phyloP scores from a whole-genome alignment of 2,797 vertebrate species.

The Hemitrygon akajei region DNA sequence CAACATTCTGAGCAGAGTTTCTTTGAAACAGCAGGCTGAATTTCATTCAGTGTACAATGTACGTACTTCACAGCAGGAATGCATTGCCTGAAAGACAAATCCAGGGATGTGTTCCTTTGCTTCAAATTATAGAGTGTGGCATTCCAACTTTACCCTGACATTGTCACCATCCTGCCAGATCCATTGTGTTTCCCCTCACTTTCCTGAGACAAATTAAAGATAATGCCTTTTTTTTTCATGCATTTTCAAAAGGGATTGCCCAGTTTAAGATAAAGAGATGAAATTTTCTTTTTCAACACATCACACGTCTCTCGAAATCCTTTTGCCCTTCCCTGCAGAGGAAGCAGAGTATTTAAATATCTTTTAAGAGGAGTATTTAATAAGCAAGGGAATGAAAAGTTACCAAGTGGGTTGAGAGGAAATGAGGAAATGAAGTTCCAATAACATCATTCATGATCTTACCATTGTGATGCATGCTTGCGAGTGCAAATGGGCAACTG shows the following conservation, averaged over 20 bases:
- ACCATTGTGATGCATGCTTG: too few relatives aligned
- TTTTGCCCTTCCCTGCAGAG: too few relatives aligned
- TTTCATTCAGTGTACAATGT: conserved; percentile 21
- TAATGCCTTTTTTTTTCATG: neutral
- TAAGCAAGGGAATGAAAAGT: too few relatives aligned
- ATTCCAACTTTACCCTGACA: conserved; percentile 1
- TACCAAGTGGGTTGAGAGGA: too few relatives aligned
- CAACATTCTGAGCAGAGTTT: neutral
- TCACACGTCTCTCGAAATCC: too few relatives aligned
- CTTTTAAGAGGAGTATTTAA: too few relatives aligned
- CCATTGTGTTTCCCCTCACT: neutral
- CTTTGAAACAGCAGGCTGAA: conserved; percentile 15
- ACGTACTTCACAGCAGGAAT: conserved; percentile 24
- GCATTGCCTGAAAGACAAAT: conserved; percentile 10
- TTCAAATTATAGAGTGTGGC: conserved; percentile 28
- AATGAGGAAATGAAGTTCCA: too few relatives aligned
- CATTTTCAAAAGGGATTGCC: neutral
- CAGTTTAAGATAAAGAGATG: too few relatives aligned
- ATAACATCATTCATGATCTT: too few relatives aligned
- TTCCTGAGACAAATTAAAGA: neutral
- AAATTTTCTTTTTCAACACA: too few relatives aligned
- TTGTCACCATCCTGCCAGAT: neutral
- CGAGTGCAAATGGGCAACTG: too few relatives aligned
- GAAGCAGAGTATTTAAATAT: too few relatives aligned
- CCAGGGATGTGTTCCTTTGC: conserved; percentile 16